A percentile compares a stretch with the other conserved stretches of the same genome.
phyloP scores from a whole-genome alignment of 2,888 invertebrate species.

The Physocephala rufipes region DNA sequence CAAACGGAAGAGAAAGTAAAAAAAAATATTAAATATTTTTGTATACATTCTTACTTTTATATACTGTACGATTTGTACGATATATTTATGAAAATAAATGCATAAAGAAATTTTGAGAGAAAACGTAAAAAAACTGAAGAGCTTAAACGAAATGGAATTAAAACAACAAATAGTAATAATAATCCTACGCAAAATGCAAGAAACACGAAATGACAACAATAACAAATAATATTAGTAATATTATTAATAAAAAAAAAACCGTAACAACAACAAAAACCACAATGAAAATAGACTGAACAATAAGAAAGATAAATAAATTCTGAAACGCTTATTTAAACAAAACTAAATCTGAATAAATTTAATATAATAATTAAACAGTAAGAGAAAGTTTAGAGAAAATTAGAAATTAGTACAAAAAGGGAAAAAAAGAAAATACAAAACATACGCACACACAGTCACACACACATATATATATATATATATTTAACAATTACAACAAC shows the following conservation, averaged over 20 bases:
- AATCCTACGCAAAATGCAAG: background rate
- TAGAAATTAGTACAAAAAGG: constrained; percentile 3
- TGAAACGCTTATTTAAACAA: constrained; percentile 28
- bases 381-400: constrained; percentile 1
- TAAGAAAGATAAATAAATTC: background rate
- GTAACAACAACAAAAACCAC: constrained; percentile 29
- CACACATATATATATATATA: too few species aligned
- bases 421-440: background rate
- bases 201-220: background rate
- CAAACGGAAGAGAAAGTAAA: too few species aligned
- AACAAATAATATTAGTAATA: constrained; percentile 28
- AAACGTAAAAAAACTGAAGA: constrained; percentile 43
- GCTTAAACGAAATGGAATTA: constrained; percentile 38
- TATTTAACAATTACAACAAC: too few species aligned
- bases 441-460: background rate
- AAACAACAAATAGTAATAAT: constrained; percentile 17
- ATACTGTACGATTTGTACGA: too few species aligned
- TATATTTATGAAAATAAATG: constrained; percentile 19
- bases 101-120: constrained; percentile 34
- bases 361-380: constrained; percentile 12
- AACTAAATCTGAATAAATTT: constrained; percentile 27
- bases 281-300: constrained; percentile 31
- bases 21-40: too few species aligned
- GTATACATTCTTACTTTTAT: too few species aligned
- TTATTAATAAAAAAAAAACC: constrained; percentile 24